phyloP scores from a whole-genome alignment of 2,113 vertebrate genomes.

The Rhinichthys klamathensis region DNA sequence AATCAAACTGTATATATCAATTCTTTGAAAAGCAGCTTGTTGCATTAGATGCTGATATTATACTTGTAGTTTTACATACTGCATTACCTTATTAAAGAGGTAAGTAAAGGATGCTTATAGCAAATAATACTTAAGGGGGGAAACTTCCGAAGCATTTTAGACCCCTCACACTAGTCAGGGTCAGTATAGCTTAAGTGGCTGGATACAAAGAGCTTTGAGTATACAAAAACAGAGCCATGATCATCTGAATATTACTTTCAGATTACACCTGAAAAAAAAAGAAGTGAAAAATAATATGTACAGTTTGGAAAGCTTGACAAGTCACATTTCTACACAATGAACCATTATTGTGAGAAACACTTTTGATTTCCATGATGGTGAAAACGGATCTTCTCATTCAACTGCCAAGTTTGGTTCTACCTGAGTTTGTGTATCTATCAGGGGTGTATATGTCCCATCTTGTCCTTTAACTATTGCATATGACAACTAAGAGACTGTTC shows the following conservation, averaged over 20 bases:
- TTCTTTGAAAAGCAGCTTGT: constrained; percentile 58
- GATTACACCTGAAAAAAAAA: constrained; percentile 50
- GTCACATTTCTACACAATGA: constrained; percentile 58
- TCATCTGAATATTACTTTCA: constrained; percentile 47
- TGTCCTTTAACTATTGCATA: constrained; percentile 51
- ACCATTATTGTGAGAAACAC: constrained; percentile 60
- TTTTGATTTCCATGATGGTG: constrained; percentile 49
- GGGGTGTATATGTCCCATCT: constrained; percentile 63
- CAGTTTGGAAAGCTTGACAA: constrained; percentile 54
- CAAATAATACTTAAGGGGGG: constrained; percentile 36
- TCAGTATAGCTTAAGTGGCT: constrained; percentile 58
- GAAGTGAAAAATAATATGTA: constrained; percentile 45
- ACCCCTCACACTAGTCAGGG: constrained; percentile 53
- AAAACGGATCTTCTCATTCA: constrained; percentile 51
- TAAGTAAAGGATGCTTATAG: constrained; percentile 54
- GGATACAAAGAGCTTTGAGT: constrained; percentile 59
- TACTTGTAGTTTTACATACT: constrained; percentile 62
- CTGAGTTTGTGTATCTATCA: constrained; percentile 76
- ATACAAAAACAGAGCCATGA: constrained; percentile 61
- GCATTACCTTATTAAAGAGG: constrained; percentile 61
- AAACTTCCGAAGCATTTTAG: constrained; percentile 54
- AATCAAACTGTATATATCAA: constrained; percentile 51
- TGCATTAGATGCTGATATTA: constrained; percentile 70
- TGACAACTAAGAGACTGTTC: constrained; percentile 40
- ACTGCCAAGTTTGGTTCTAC: constrained; percentile 70